Evolutionary conservation across 1,140 invertebrate species (phyloP).

Genomic region (Littorina saxatilis): DNA sequence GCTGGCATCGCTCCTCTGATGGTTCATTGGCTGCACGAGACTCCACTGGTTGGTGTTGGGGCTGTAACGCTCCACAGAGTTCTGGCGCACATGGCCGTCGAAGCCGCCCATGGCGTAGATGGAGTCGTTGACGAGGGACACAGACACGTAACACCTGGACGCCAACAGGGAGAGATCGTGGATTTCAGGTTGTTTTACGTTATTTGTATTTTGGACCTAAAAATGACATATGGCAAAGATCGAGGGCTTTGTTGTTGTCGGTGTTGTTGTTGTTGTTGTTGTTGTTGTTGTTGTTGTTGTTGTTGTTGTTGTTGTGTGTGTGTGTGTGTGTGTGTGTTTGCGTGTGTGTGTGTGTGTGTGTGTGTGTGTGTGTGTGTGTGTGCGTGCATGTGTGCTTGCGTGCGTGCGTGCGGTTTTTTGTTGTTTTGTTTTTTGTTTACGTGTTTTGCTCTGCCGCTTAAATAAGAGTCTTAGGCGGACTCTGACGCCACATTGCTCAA

Average conservation of each 20-base stretch:
- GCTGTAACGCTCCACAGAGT: slow-evolving; percentile 76
- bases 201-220: too few species aligned
- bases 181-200: too few species aligned
- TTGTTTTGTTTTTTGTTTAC: too few species aligned
- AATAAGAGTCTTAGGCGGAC: too few species aligned
- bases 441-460: too few species aligned
- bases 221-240: not conserved
- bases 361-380: slow-evolving; percentile 23
- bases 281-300: not conserved
- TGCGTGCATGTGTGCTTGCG: slow-evolving; percentile 29
- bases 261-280: not conserved
- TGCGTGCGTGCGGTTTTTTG: too few species aligned
- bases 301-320: not conserved
- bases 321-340: slow-evolving; percentile 34
- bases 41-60: slow-evolving; percentile 75
- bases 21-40: slow-evolving; percentile 77
- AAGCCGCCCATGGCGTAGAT: slow-evolving; percentile 87
- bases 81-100: slow-evolving; percentile 76
- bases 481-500: too few species aligned
- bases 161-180: not conserved
- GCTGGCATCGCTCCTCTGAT: slow-evolving; percentile 85
- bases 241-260: not conserved
- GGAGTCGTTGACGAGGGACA: slow-evolving; percentile 82
- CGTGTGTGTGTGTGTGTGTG: slow-evolving; percentile 32
- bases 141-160: slow-evolving; percentile 78